Evolutionary conservation across 2,797 vertebrate genomes (phyloP).

Genomic region (Spondyliosoma cantharus): DNA sequence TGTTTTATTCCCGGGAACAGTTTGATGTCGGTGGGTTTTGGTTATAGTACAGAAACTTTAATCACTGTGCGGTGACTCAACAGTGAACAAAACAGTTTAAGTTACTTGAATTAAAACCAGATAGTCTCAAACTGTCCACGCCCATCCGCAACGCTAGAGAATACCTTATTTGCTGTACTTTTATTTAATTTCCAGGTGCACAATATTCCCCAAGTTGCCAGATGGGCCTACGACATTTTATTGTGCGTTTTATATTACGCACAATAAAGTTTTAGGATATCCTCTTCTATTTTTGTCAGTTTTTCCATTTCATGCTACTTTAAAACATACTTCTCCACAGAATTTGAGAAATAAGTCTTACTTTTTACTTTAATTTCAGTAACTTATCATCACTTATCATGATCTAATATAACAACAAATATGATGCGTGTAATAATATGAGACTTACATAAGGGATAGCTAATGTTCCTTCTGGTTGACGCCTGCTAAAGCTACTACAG

Average conservation of each 20-base stretch:
- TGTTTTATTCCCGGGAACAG: neutral
- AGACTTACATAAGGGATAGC: too few relatives aligned
- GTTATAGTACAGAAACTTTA: conserved; percentile 2
- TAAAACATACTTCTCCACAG: too few relatives aligned
- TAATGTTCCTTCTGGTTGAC: neutral
- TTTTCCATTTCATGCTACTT: neutral
- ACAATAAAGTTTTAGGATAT: neutral
- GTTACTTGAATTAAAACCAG: conserved; percentile 4
- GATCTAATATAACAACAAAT: neutral
- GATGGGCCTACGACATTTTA: neutral
- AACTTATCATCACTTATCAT: neutral
- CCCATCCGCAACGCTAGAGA: neutral
- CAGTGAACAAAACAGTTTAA: neutral
- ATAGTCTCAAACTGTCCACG: conserved; percentile 1
- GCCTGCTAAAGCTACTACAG: neutral
- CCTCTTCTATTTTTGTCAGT: neutral
- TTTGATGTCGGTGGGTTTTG: conserved; percentile 1
- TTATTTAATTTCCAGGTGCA: neutral
- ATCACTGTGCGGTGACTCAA: neutral
- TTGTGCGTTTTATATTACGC: too few relatives aligned
- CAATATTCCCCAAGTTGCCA: neutral
- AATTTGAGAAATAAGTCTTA: neutral
- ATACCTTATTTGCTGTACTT: neutral
- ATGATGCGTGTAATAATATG: neutral
- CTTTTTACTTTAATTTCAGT: neutral